Evolutionary conservation across 1,140 invertebrate species (phyloP).

Genomic region (Diorhabda sublineata): DNA sequence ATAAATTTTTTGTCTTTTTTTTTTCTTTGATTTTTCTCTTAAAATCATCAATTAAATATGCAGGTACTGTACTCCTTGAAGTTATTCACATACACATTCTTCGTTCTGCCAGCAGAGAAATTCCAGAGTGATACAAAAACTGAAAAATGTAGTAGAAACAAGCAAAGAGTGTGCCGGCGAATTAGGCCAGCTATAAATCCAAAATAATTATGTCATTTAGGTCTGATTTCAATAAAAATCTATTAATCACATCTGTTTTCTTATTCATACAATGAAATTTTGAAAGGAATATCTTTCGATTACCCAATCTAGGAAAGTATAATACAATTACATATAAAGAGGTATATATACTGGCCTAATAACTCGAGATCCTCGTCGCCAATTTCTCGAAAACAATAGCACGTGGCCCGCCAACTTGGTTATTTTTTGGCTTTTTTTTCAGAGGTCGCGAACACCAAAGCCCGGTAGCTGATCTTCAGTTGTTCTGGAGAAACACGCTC

Average conservation of each 20-base stretch:
- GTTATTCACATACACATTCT: neutral
- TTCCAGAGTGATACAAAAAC: neutral
- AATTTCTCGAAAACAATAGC: slow-evolving; percentile 37
- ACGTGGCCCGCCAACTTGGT: slow-evolving; percentile 34
- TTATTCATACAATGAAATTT: neutral
- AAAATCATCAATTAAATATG: neutral
- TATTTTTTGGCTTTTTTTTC: slow-evolving; percentile 28
- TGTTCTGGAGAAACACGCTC: slow-evolving; percentile 1
- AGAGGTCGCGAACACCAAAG: slow-evolving; percentile 30
- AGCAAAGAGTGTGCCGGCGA: neutral
- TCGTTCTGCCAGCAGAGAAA: neutral
- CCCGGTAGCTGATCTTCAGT: slow-evolving; percentile 34
- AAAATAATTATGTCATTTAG: too few relatives aligned
- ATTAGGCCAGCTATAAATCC: neutral
- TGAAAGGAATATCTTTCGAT: too few relatives aligned
- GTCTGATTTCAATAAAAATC: too few relatives aligned
- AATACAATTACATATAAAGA: neutral
- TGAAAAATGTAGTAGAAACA: neutral
- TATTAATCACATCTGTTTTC: neutral
- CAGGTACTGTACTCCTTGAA: neutral
- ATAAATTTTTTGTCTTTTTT: too few relatives aligned
- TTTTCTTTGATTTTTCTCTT: too few relatives aligned
- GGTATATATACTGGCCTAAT: neutral
- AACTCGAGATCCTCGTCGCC: neutral
- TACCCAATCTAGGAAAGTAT: neutral